These are phyloP conservation scores for Hofmannophila pseudospretella DNA, from an alignment of 2,888 invertebrate genomes.

Conservation along the genomic window DNA sequence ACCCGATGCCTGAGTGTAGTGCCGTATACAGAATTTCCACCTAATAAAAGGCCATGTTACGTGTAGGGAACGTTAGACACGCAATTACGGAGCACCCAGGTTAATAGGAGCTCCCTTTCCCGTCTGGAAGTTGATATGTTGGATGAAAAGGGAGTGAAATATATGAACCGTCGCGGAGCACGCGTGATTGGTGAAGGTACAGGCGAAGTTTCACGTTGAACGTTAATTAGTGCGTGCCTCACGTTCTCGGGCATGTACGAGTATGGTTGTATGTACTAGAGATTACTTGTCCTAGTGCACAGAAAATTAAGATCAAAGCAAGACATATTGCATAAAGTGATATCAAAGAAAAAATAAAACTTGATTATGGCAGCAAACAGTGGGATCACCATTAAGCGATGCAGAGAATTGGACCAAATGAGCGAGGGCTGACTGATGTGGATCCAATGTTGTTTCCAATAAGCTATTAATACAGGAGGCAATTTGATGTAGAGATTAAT, in stretches of 20 bases:
- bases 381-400: neutral
- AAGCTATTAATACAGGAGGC: conserved; percentile 45
- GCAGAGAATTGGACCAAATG: neutral
- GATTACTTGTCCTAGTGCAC: conserved; percentile 41
- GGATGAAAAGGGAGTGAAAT: conserved; percentile 40
- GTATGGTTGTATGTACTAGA: conserved; percentile 49
- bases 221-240: conserved; percentile 75
- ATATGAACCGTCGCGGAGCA: conserved; percentile 48
- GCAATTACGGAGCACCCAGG: conserved; percentile 65
- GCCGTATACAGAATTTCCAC: conserved; percentile 73
- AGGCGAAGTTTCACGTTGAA: conserved; percentile 71
- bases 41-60: conserved; percentile 75
- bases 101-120: conserved; percentile 47
- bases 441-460: conserved; percentile 36
- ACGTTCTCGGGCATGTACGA: conserved; percentile 61
- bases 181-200: conserved; percentile 46
- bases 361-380: neutral
- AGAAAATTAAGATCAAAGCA: conserved; percentile 33
- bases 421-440: neutral
- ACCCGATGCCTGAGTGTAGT: conserved; percentile 49
- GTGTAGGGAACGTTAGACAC: conserved; percentile 72
- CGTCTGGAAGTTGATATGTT: conserved; percentile 32
- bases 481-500: conserved; percentile 71
- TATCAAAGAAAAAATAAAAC: conserved; percentile 4
- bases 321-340: conserved; percentile 17